Base-by-base conservation (phyloP, 2,888 invertebrate species). In the Elegia similella region DNA sequence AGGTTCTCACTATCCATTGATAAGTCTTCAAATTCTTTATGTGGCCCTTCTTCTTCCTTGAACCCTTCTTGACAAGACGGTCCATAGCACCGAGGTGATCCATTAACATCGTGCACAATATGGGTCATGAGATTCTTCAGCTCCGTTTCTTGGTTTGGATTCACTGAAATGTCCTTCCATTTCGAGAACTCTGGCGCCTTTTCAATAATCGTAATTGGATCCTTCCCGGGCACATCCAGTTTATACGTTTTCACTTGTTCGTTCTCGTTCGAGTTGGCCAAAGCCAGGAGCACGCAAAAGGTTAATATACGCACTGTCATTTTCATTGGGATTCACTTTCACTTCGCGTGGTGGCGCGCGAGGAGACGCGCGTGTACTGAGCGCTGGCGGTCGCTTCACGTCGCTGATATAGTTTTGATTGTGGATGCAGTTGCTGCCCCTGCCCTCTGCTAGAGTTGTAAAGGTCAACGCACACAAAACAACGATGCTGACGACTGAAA, bases 1-100 rank as follows among this genome's bases (percentile, higher is more conserved):
- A 93, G 78, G 72, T 93, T 93, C 13, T 92, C 93, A 0, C 93
- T 92, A 70, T 94, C 94, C 34, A 93, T 92, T 61, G 93, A 84
- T 56, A 94, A 86, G 65, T 94, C 93, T 62, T 94, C 93, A 15
- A 94, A 77, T 46, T 93, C 92, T 60, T 93, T 93, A 2, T 94
- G 93, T 0, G 90, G 86, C 62, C 85, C 77, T 65, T 81, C 74
- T 30, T 80, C 73, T 42, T 73, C 76, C 46, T 75, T 71, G 55
- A 78, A 87, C 30, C 82, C 82, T 63, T 83, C 81, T 65, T 89
- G 88, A 63, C 92, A 87, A 0, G 90, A 91, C 8, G 92, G 90
- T 38, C 92, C 92, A 38, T 84, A 91, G 53, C 92, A 92, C 15
- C 91, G 78, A 0, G 84, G 88, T 17, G 72, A 72, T 29, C 78